Evolutionary conservation across 92 coral and sea anemone species (phyloP), one percentile per base, ranked within the genome.

Genomic region (Zoanthus solanderi): DNA sequence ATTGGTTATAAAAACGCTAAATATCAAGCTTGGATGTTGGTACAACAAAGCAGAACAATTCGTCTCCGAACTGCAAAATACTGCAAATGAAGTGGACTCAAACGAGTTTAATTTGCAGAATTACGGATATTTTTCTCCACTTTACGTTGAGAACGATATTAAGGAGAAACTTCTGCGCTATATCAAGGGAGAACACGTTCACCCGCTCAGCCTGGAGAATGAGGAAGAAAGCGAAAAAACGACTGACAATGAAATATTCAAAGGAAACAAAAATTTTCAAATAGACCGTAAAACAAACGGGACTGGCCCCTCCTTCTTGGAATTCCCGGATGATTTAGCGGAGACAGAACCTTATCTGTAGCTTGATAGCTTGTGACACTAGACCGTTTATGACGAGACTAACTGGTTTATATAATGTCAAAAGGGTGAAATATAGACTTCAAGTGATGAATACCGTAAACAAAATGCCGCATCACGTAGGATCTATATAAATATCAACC

Each of bases 261-360:
- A 1, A 18, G 66, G 66, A 58, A 58, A 1, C 2, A 58, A 58
- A 11, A 58, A 11, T 58, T 58, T 58, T 11, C 66, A 58, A 9
- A 58, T 11, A 11, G 0, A 58, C 66, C 7, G 66, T 58, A 5
- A 58, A 58, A 58, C 66, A 58, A 14, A 58, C 66, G n/a, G n/a
- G n/a, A 58, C 66, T 14, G 66, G 1, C 16, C 66, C 16, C 66
- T 58, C 66, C 6, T 58, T 58, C 66, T 58, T 5, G 1, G 66
- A 57, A 34, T 78, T 78, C 83, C 10, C 83, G 23, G 83, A 78
- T 31, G 71, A 72, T 42, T 12, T 30, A 44, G 3, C 42, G 50
- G 34, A 71, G 15, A 29, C 23, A 5, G 48, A 71, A 9, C 58
- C 58, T 53, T 53, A 53, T 53, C 58, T 53, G 2, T 53, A 53